Base-by-base conservation (phyloP, 2,113 vertebrate genomes). In the Oncorhynchus nerka region DNA sequence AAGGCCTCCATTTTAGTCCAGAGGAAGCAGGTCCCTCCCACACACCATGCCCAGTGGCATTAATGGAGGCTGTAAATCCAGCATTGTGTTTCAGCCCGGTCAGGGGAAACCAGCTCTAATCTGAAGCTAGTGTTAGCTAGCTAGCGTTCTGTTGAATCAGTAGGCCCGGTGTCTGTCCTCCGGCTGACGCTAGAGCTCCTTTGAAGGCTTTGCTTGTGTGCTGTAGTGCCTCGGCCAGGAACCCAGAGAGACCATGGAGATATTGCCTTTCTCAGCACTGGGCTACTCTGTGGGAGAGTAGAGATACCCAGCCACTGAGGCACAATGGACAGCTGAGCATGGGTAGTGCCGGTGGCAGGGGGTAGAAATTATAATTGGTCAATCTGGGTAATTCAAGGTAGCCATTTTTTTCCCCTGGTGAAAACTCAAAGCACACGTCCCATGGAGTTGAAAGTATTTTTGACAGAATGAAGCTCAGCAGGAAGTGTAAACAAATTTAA, bases 401-500 rank as follows among this genome's bases (percentile, higher is more conserved):
- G 88, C 85, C 90, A 90, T 91, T 91, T 89, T 89, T 82, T 84
- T 70, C 30, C 12, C 76, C 51, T 55, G 51, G 76, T 75, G 80
- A 85, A 90, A 89, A 85, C 83, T 88, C 87, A 90, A 83, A 83
- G 84, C 87, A 87, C 84, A 82, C 74, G 68, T 93, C 92, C 86
- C 81, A 83, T 86, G 75, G 89, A 89, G 89, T 89, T 90, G 79
- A 89, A 90, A 92, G 89, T 86, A 84, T 87, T 85, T 77, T 85
- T 83, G 87, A 89, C 86, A 92, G 89, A 93, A 91, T 87, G 85
- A 79, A 84, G 78, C 89, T 75, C 88, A 90, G 91, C 87, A 84
- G 88, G 87, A 87, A 88, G 86, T 79, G 88, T 89, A 91, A 91
- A 90, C 89, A 91, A 83, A 87, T 89, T 90, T 90, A 91, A 93